phyloP scores from a whole-genome alignment of 53 echinoderm and acorn worm species.

The Paracentrotus lividus region DNA sequence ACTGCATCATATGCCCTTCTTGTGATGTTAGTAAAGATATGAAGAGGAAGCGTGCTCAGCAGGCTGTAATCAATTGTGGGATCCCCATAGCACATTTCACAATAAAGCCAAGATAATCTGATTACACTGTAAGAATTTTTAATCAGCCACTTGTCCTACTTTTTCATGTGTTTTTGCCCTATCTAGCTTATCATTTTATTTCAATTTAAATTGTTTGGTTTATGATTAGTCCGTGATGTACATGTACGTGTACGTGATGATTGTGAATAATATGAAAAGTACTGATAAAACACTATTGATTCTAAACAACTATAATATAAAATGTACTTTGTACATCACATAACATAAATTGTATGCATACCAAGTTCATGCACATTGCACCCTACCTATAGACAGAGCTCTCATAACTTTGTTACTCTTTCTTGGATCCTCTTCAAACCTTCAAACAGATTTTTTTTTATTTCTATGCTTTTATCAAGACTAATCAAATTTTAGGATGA shows the following conservation, averaged over 20 bases:
- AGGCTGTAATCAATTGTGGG: neutral
- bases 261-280: neutral
- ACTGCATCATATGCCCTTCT: too few species aligned
- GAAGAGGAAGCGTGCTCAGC: neutral
- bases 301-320: neutral
- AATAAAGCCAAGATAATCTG: neutral
- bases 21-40: too few species aligned
- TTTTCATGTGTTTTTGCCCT: neutral
- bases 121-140: neutral
- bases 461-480: too few species aligned
- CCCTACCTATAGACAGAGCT: too few species aligned
- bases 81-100: neutral
- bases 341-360: neutral
- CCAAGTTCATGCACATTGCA: too few species aligned
- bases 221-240: neutral
- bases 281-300: neutral
- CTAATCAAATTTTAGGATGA: too few species aligned
- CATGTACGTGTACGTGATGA: too few species aligned
- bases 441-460: too few species aligned
- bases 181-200: neutral
- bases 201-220: neutral
- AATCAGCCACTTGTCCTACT: neutral
- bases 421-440: too few species aligned
- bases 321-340: neutral
- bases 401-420: too few species aligned